Evolutionary conservation across 2,113 vertebrate species (phyloP), one percentile per base, ranked within the genome.

Genomic region (Campylorhamphus procurvoides): DNA sequence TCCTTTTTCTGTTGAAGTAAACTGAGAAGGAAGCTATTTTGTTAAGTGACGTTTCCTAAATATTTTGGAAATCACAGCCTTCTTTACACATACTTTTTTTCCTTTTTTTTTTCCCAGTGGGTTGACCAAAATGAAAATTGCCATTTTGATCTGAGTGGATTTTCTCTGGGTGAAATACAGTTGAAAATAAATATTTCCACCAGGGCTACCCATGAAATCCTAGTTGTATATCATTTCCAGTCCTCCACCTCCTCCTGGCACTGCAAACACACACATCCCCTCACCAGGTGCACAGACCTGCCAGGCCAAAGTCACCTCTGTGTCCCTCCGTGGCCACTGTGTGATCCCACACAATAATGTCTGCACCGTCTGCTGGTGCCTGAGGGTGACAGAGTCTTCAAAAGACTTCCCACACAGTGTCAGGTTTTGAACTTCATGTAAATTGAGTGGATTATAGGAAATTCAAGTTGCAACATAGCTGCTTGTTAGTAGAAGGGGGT

Each of bases 101-200:
- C 2, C 3, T 50, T 14, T 25, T 37, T 15, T 18, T 31, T 80
- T 10, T 29, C 7, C 18, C 23, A 50, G 3, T 27, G 47, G 19
- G 16, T 19, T 90, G 63, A 74, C 86, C 42, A 53, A 87, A 67
- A 77, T 71, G 29, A 95, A 90, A 90, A 80, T n/a, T 74, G 52
- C 72, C 6, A 12, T 85, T 87, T 95, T 87, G 53, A 94, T 85
- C 60, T 6, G 1, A 66, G 84, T 55, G 23, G 33, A 80, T 94
- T 94, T 94, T 92, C 80, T 92, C 80, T 84, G 64, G 23, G 72
- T 90, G 64, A 95, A 89, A 89, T 67, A 66, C 39, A 74, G 59
- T 39, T 90, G 67, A 71, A 92, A 88, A 73, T 8, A 93, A 90
- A 37, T 88, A 93, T 66, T 93, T 83, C 68, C 76, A 7, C 66